phyloP scores from a whole-genome alignment of 2,113 vertebrate species.

The Pangasianodon hypophthalmus region DNA sequence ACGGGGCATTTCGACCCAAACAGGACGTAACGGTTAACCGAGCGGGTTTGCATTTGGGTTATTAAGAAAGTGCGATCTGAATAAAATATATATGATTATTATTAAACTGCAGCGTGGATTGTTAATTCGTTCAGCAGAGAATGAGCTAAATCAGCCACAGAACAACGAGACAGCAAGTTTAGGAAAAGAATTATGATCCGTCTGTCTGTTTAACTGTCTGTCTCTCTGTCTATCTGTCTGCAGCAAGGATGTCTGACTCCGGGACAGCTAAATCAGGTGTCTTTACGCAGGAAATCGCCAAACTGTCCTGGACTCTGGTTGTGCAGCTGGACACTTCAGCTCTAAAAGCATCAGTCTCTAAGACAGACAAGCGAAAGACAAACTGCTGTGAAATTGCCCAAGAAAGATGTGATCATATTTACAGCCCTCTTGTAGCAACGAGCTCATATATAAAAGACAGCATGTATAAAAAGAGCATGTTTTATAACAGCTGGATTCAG shows the following conservation, averaged over 20 bases:
- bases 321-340: constrained; percentile 7
- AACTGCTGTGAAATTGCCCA: constrained; percentile 34
- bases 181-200: background rate
- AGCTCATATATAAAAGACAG: constrained; percentile 25
- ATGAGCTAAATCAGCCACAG: constrained; percentile 22
- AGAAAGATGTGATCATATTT: constrained; percentile 52
- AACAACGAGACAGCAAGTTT: constrained; percentile 2
- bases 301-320: background rate
- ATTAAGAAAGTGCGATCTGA: background rate
- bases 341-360: background rate
- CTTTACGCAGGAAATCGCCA: background rate
- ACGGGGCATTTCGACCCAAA: background rate
- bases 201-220: background rate
- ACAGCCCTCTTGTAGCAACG: constrained; percentile 28
- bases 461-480: constrained; percentile 29
- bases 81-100: constrained; percentile 12
- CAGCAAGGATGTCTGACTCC: background rate
- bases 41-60: background rate
- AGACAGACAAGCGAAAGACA: constrained; percentile 17
- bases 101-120: background rate
- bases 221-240: background rate
- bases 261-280: constrained; percentile 23
- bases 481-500: constrained; percentile 48
- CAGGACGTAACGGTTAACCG: background rate
- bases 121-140: constrained; percentile 32